These are phyloP conservation scores for Pseudomyrmex gracilis DNA, from an alignment of 1,140 invertebrate genomes.

Conservation along the genomic window DNA sequence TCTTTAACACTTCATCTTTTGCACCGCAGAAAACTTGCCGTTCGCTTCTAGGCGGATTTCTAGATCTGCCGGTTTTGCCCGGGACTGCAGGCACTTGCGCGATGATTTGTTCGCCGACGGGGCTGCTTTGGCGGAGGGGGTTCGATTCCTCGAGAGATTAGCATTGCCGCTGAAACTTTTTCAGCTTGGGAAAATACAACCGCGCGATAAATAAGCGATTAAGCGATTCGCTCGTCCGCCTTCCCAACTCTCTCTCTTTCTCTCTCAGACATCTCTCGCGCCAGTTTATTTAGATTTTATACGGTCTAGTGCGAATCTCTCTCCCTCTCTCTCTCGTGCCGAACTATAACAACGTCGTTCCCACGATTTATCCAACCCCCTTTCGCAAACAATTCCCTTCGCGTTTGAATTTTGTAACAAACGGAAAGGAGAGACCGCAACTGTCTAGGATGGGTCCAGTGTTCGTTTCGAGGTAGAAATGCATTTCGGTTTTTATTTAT, in stretches of 20 bases:
- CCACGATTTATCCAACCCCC: constrained; percentile 30
- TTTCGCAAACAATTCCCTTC: constrained; percentile 27
- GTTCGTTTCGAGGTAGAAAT: constrained; percentile 22
- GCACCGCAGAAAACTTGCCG: not conserved
- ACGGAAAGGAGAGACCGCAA: not conserved
- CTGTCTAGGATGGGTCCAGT: not conserved
- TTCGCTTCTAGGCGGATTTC: constrained; percentile 6
- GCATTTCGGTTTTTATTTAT: constrained; percentile 32
- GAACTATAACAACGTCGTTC: constrained; percentile 36
- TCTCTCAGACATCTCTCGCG: constrained; percentile 12
- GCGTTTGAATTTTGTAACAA: constrained; percentile 18
- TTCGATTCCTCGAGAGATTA: constrained; percentile 38
- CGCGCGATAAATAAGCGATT: constrained; percentile 57
- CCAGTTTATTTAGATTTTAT: constrained; percentile 52
- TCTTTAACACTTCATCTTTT: not conserved
- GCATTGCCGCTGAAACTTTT: constrained; percentile 35
- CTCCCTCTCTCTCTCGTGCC: not conserved
- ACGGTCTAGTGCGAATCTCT: constrained; percentile 31
- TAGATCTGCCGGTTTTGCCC: constrained; percentile 20
- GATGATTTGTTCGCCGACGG: constrained; percentile 46
- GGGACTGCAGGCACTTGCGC: constrained; percentile 5
- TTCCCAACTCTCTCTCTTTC: constrained; percentile 8
- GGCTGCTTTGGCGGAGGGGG: not conserved
- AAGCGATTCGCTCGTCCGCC: constrained; percentile 39
- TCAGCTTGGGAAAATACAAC: constrained; percentile 43